Percentiles rank a stretch among this genome's conserved stretches.
These are phyloP conservation scores for Buphagus erythrorhynchus DNA, from an alignment of 2,797 vertebrate genomes.

Conservation along the genomic window DNA sequence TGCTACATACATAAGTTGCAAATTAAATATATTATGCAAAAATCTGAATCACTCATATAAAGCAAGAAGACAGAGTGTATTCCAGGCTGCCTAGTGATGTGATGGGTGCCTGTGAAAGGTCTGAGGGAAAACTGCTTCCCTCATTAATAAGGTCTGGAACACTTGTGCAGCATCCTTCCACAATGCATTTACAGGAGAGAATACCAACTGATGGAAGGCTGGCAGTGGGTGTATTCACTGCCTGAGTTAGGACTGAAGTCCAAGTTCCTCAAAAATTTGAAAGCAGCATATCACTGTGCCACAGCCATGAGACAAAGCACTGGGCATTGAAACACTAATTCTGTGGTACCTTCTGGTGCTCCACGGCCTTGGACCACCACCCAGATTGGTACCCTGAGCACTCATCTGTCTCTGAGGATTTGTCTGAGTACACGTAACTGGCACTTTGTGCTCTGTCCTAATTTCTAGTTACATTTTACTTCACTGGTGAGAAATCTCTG, in stretches of 20 bases:
- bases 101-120: neutral
- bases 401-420: neutral
- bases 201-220: neutral
- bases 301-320: fast-evolving
- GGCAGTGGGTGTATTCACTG: fast-evolving
- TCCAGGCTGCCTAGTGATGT: neutral
- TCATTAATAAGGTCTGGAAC: neutral
- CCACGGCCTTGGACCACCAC: neutral
- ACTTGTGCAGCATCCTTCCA: neutral
- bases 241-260: neutral
- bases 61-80: neutral
- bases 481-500: neutral
- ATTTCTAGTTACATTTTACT: neutral
- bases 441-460: neutral
- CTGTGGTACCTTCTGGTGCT: neutral
- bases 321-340: neutral
- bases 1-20: neutral
- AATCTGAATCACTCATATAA: neutral
- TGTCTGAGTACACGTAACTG: neutral
- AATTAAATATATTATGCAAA: neutral
- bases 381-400: neutral
- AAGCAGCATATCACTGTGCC: neutral
- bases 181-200: neutral
- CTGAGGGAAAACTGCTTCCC: neutral
- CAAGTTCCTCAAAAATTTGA: neutral